Base-by-base conservation (phyloP, 2,797 vertebrate species). In the Octomys mimax region DNA sequence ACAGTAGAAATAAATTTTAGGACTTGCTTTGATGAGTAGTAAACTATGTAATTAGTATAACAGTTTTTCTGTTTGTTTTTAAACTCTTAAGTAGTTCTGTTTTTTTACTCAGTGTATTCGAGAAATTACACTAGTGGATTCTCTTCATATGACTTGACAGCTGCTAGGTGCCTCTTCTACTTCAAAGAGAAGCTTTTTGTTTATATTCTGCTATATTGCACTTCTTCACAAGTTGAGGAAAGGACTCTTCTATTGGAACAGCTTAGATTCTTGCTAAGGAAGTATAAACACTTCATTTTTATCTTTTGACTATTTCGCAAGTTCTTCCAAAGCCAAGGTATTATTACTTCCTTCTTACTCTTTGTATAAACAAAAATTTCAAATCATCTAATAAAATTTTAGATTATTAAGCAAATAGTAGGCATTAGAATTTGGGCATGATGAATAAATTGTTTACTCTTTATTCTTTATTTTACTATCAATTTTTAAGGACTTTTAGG, bases 391-490 rank as follows among this genome's bases (percentile, higher is more conserved):
- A 85, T n/a, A 36, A 92, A 31, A 85, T n/a, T 83, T 94, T 21
- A 92, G n/a, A 54, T 95, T 80, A 91, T 70, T 73, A 97, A 92
- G 68, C n/a, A 95, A 84, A 90, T 73, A 54, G 28, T 79, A 84
- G 77, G 33, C 36, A 79, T n/a, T 75, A 28, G 73, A 71, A 49
- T 87, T 96, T 64, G 13, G 21, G 22, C 64, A 33, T 46, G 12
- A 86, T 39, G 95, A 39, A 61, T 87, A 87, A 75, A 77, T 70
- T 82, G 19, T 91, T 79, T 78, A 68, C 16, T 28, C 79, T 87
- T 31, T 77, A 77, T 59, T 89, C 22, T 87, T 24, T 33, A n/a
- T 93, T 88, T 92, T 87, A 84, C 64, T 86, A 49, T 84, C 26
- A 31, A 75, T 54, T 88, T 88, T 89, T 86, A 33, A 92, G 3